Base-by-base conservation (phyloP, 2,888 invertebrate species). In the Beris chalybata region DNA sequence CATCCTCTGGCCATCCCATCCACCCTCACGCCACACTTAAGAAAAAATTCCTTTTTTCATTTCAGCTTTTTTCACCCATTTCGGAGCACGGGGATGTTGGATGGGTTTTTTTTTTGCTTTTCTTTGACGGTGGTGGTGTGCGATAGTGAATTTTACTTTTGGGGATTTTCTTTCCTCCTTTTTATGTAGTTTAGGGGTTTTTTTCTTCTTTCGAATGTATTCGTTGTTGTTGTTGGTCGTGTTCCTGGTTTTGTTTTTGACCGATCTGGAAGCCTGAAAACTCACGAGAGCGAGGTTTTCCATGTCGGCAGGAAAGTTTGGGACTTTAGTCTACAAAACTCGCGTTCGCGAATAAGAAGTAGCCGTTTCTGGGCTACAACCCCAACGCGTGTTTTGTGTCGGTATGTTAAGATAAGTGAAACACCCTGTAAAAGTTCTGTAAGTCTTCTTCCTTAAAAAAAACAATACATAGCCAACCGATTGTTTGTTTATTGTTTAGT, bases 361-460 rank as follows among this genome's bases (percentile, higher is more conserved):
- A 76, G 80, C 80, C 80, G 80, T 76, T 76, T 76, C 75, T 75
- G 78, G 80, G 70, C 70, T 69, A 77, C 79, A 79, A 78, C 79
- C 78, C 78, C 76, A 77, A 79, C 79, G 80, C 80, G 80, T 79
- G 78, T 76, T 78, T 77, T 77, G 79, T 80, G 78, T 80, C 80
- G 80, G 79, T 78, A 80, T 80, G 80, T 79, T 79, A 78, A 65
- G 79, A 79, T 78, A 80, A 80, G 80, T 80, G 78, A 79, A 77
- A 80, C 78, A 79, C 78, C 80, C 78, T 78, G 80, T 78, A 76
- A 77, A 79, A 79, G 80, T 80, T 80, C 79, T 79, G 80, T 80
- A 80, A 80, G 80, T 80, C 70, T 78, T 72, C 71, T 72, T 71
- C 63, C 30, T 65, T 67, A 11, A 15, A 12, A 3, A 43, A 53